Base-by-base conservation (phyloP, 2,888 invertebrate species). In the Mythimna vitellina region DNA sequence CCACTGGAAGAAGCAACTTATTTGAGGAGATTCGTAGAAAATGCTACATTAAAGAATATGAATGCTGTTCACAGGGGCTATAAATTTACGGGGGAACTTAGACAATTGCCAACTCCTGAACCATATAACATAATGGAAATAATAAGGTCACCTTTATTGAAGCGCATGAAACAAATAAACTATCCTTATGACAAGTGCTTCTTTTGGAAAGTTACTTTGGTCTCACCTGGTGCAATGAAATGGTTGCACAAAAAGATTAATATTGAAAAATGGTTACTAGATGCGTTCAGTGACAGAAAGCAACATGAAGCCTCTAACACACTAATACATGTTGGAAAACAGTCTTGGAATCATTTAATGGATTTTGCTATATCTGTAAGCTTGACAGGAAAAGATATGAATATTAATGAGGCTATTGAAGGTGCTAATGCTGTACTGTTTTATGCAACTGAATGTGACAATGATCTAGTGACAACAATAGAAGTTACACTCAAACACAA, bases 131-230 rank as follows among this genome's bases (percentile, higher is more conserved):
- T 96, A 3, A 93, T 96, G 91, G 96, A 92, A 92, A 94, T 89
- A 83, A 97, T 92, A 88, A 95, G 91, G 85, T 95, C 91, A 74
- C 93, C 91, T 77, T 91, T 93, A 83, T 90, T 93, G 76, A 95
- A 89, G 93, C 96, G 91, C 65, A 96, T 91, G 96, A 96, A 92
- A 91, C 96, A 92, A 93, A 96, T 93, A 63, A 92, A 85, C 85
- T 95, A 93, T 88, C 93, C 90, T 81, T 89, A 95, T 87, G 89
- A 94, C 85, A 92, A 94, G 90, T 92, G 92, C 86, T 90, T 94
- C 89, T 89, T 96, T 89, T 97, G 97, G 97, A 97, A 97, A 92
- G 89, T 97, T 49, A 95, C 97, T 8, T 89, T 97, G 65, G 96
- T 97, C 10, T 94, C 97, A 70, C 97, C 97, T 1, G 94, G 96